Evolutionary conservation across 2,888 invertebrate species (phyloP).

Genomic region (Ectobius pallidus): DNA sequence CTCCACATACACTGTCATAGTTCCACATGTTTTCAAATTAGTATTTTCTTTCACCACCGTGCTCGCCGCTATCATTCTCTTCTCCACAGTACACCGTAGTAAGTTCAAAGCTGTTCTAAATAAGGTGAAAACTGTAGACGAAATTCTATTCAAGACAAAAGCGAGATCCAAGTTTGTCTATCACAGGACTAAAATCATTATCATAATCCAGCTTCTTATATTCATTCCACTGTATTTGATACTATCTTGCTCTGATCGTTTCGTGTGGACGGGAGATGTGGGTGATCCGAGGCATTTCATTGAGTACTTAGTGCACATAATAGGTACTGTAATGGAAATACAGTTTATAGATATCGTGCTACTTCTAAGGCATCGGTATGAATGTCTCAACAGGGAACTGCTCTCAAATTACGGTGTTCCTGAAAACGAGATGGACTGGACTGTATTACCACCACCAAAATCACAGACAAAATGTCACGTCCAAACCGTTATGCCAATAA

Average conservation of each 20-base stretch:
- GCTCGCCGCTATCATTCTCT: not conserved
- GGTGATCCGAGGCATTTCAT: not conserved
- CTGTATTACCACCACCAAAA: too few relatives aligned
- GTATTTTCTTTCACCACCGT: not conserved
- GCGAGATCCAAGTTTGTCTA: not conserved
- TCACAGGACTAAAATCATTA: not conserved
- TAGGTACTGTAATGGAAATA: not conserved
- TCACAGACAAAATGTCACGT: too few relatives aligned
- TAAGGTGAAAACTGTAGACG: not conserved
- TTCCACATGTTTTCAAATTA: not conserved
- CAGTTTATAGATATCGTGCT: not conserved
- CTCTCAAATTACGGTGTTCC: not conserved
- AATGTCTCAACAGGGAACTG: not conserved
- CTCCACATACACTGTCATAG: not conserved
- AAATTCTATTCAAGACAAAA: not conserved
- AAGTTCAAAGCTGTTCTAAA: not conserved
- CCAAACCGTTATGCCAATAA: too few relatives aligned
- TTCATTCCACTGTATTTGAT: not conserved
- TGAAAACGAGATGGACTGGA: not conserved
- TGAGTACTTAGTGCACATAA: not conserved
- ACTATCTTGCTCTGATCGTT: not conserved
- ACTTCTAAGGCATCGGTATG: not conserved
- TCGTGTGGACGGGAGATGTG: not conserved
- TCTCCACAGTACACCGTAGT: not conserved
- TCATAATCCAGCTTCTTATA: not conserved